Evolutionary conservation across 2,113 vertebrate species (phyloP).

Genomic region (Orthonyx spaldingii): DNA sequence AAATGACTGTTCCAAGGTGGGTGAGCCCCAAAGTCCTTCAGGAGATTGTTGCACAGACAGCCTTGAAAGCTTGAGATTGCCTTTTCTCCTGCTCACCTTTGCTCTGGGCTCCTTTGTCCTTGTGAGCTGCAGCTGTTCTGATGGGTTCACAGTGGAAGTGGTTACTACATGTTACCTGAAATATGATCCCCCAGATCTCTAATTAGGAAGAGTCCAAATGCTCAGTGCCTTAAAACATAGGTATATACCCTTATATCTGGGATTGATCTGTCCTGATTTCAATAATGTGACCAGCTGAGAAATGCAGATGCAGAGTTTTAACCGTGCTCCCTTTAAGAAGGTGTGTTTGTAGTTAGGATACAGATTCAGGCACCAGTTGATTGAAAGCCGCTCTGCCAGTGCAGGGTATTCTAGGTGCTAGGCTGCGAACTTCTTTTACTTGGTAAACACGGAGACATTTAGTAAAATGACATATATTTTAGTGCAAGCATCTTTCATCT

Average conservation of each 20-base stretch:
- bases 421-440: not conserved
- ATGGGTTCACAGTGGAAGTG: not conserved
- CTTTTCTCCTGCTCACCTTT: not conserved
- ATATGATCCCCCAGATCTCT: not conserved
- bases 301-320: not conserved
- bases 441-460: not conserved
- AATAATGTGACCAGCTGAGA: not conserved
- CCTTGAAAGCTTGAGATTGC: not conserved
- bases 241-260: not conserved
- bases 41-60: not conserved
- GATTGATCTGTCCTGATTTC: not conserved
- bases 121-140: not conserved
- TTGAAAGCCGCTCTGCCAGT: not conserved
- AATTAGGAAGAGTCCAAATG: not conserved
- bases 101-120: not conserved
- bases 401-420: not conserved
- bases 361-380: not conserved
- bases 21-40: not conserved
- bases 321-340: not conserved
- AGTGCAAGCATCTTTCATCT: not conserved
- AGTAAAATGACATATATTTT: not conserved
- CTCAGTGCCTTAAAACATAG: not conserved
- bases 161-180: not conserved
- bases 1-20: not conserved
- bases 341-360: fast-evolving